Evolutionary conservation across 2,888 invertebrate genomes (phyloP).

Genomic region (Diadegma fenestrale): DNA sequence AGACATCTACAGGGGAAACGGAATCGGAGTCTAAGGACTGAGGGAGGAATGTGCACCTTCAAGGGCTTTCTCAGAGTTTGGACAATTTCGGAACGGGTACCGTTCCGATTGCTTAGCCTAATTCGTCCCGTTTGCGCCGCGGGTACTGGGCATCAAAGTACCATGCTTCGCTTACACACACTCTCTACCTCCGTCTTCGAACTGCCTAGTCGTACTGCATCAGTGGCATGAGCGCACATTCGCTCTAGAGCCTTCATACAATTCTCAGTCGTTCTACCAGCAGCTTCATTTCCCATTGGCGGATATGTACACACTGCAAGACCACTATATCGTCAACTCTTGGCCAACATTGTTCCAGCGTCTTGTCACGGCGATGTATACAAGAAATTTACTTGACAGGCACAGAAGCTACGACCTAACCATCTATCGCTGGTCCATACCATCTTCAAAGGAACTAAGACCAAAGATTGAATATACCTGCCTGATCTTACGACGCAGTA

Average conservation of each 20-base stretch:
- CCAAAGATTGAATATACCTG: slow-evolving; percentile 4
- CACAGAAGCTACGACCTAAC: slow-evolving; percentile 22
- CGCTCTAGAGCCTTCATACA: slow-evolving; percentile 22
- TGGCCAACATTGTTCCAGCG: slow-evolving; percentile 54
- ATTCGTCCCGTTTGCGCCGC: slow-evolving; percentile 77
- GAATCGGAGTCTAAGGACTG: slow-evolving; percentile 65
- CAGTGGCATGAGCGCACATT: slow-evolving; percentile 48
- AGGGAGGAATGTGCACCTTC: slow-evolving; percentile 76
- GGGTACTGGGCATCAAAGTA: slow-evolving; percentile 75
- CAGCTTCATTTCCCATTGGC: slow-evolving; percentile 63
- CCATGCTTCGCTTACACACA: slow-evolving; percentile 26
- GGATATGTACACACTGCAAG: slow-evolving; percentile 62
- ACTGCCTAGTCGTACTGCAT: slow-evolving; percentile 47
- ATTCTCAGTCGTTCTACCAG: slow-evolving; percentile 45
- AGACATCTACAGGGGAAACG: slow-evolving; percentile 65
- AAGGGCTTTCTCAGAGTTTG: slow-evolving; percentile 80
- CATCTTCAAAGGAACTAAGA: slow-evolving; percentile 30
- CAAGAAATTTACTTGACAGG: slow-evolving; percentile 35
- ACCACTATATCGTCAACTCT: slow-evolving; percentile 51
- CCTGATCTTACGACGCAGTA: neutral
- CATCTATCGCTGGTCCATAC: slow-evolving; percentile 3
- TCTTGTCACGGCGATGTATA: slow-evolving; percentile 24
- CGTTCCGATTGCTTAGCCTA: slow-evolving; percentile 84
- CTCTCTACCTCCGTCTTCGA: slow-evolving; percentile 52
- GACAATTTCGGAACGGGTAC: slow-evolving; percentile 80